phyloP scores from a whole-genome alignment of 2,113 vertebrate species.

The Vireo altiloquus region DNA sequence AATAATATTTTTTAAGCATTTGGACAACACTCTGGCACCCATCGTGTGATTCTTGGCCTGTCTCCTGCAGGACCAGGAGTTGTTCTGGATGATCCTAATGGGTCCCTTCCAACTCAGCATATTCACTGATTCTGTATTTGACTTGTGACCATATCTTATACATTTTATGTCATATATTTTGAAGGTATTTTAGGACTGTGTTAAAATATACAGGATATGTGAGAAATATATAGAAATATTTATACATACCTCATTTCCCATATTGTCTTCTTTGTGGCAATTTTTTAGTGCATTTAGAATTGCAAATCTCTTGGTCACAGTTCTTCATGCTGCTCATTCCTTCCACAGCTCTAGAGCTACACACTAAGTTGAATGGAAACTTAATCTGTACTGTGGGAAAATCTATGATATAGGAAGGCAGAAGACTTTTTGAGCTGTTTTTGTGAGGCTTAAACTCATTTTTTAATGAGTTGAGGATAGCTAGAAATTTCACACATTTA shows the following conservation, averaged over 20 bases:
- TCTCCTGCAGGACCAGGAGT: accelerated
- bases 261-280: neutral
- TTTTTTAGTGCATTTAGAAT: neutral
- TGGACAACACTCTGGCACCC: neutral
- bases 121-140: neutral
- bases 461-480: neutral
- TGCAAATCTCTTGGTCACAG: neutral
- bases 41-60: neutral
- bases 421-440: neutral
- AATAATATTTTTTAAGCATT: neutral
- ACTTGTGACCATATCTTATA: neutral
- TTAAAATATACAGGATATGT: neutral
- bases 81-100: neutral
- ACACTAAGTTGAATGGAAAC: neutral
- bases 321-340: neutral
- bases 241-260: neutral
- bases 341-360: neutral
- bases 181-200: neutral
- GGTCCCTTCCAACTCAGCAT: neutral
- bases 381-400: neutral
- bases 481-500: neutral
- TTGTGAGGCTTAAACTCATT: neutral
- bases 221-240: neutral
- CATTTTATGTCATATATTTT: neutral
- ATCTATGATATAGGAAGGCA: neutral